A percentile compares a stretch with the other conserved stretches of the same genome.
Conservation (phyloP, 2,797 vertebrate genomes). For the Gymnocypris eckloni region DNA sequence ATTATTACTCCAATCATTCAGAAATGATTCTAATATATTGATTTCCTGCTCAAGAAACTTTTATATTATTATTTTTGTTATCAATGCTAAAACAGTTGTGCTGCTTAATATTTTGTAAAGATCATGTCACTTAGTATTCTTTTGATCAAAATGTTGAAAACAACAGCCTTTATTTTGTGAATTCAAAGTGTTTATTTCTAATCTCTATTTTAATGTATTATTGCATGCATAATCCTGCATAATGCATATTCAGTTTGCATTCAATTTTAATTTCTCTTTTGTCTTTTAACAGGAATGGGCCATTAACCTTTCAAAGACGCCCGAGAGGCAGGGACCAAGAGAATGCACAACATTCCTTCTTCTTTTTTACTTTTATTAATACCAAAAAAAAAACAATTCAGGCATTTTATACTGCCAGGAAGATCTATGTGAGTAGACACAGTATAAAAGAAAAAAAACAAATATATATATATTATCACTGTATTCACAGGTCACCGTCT, state of each 20-base stretch:
- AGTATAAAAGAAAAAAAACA: constrained; percentile 55
- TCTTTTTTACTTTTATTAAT: constrained; percentile 85
- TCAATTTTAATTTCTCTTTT: constrained; percentile 57
- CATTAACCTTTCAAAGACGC: constrained; percentile 83
- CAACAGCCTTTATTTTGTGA: background rate
- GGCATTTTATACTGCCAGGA: constrained; percentile 66
- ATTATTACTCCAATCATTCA: background rate
- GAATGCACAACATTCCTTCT: constrained; percentile 86
- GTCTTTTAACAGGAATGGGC: constrained; percentile 87
- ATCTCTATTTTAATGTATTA: background rate
- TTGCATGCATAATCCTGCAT: background rate
- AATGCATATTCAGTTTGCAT: background rate
- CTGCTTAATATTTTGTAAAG: background rate
- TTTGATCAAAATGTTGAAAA: background rate
- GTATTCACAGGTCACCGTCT: constrained; percentile 85
- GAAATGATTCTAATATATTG: background rate
- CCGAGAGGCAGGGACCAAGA: constrained; percentile 82
- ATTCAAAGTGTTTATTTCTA: background rate
- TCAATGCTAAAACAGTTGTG: background rate
- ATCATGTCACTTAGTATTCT: background rate
- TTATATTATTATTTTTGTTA: background rate
- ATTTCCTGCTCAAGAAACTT: background rate
- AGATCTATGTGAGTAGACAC: constrained; percentile 46
- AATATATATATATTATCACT: constrained; percentile 84
- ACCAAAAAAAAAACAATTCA: constrained; percentile 80